Conservation (phyloP, 2,797 vertebrate species). For the Hyperoplus immaculatus region DNA sequence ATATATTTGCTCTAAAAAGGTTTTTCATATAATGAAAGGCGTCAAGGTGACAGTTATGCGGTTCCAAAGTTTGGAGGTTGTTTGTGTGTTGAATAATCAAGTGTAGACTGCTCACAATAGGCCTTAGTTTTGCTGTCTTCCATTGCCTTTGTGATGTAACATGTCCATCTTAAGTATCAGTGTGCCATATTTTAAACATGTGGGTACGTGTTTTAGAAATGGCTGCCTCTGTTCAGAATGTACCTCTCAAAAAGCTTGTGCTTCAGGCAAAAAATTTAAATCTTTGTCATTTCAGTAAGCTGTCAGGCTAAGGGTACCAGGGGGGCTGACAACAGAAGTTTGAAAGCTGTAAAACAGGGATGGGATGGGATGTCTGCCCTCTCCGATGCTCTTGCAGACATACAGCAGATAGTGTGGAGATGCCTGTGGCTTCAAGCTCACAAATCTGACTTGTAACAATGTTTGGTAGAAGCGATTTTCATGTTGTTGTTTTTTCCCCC, state of each 20-base stretch:
- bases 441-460: slow-evolving; percentile 12
- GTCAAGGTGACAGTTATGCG: slow-evolving; percentile 31
- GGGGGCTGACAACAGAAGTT: slow-evolving; percentile 51
- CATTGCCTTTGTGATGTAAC: slow-evolving; percentile 34
- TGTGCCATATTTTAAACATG: slow-evolving; percentile 56
- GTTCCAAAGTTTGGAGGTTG: slow-evolving; percentile 19
- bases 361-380: slow-evolving; percentile 41
- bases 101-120: slow-evolving; percentile 21
- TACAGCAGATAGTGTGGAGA: slow-evolving; percentile 15
- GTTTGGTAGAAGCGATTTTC: slow-evolving; percentile 28
- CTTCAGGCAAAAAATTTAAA: slow-evolving; percentile 56
- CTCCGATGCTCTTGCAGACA: slow-evolving; percentile 29
- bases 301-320: slow-evolving; percentile 41
- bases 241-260: slow-evolving; percentile 56
- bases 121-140: slow-evolving; percentile 32
- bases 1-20: slow-evolving; percentile 7
- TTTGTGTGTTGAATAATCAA: slow-evolving; percentile 41
- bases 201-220: slow-evolving; percentile 54
- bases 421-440: slow-evolving; percentile 13
- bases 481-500: neutral
- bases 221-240: slow-evolving; percentile 48
- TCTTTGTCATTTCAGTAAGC: slow-evolving; percentile 56
- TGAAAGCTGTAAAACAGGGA: slow-evolving; percentile 30
- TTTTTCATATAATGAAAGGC: slow-evolving; percentile 9
- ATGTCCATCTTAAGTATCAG: slow-evolving; percentile 30